Base-by-base conservation (phyloP, 1,140 invertebrate species). In the Pteromalus puparum region DNA sequence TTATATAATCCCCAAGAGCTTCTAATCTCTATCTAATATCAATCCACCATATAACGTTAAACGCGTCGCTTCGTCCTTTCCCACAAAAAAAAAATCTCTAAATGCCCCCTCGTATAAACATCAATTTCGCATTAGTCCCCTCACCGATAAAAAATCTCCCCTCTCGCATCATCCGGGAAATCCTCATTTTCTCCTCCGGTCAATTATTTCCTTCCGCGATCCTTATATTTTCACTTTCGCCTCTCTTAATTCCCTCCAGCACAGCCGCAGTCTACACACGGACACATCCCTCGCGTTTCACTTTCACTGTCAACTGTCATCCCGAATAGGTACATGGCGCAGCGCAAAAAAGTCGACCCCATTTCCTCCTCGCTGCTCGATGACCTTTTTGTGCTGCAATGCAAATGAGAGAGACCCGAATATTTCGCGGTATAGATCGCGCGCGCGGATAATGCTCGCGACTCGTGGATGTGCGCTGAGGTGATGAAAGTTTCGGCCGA, bases 321-420 rank as follows among this genome's bases (percentile, higher is more conserved):
- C 42, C 68, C 61, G n/a, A 72, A n/a, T 38, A 61, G 6, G 18
- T 61, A 21, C 3, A 21, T 2, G 18, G 21, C 4, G 18, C 53
- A 5, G 53, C 53, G 15, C 53, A 21, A 79, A 68, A 79, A 68
- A 68, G 15, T 15, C 53, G 65, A n/a, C 67, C 79, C 48, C 79
- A 7, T 81, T 81, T 72, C 15, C 18, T n/a, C 12, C 0, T 2
- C 18, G 15, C 68, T 26, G 72, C 81, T 85, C 76, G 83, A 73
- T 86, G 84, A 86, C 86, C 86, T 84, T 87, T 88, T 87, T 88
- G 83, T 86, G 85, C n/a, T 84, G 77, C 67, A 83, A 88, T 89
- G 86, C 87, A 87, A 89, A 89, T 87, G 86, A 89, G 53, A 61
- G 21, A 61, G 53, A 86, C 87, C 86, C 86, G 86, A 87, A 87